Evolutionary conservation across 2,797 vertebrate genomes (phyloP), one percentile per base, ranked within the genome.

Genomic region (Heliangelus exortis): DNA sequence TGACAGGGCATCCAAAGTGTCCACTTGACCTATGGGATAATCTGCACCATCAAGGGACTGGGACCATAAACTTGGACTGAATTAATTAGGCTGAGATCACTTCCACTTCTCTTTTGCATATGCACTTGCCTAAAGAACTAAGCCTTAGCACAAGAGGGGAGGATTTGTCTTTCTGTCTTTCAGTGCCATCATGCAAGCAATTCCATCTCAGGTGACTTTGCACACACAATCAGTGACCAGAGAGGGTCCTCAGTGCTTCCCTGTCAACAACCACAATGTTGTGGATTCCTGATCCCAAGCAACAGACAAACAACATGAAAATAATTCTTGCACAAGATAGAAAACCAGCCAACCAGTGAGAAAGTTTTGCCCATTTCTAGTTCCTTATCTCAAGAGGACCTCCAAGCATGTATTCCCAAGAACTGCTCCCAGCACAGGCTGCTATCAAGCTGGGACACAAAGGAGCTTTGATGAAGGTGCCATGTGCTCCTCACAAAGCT

Each of bases 201-300:
- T 14, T 15, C 25, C 8, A 23, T 10, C 12, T 28, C 20, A 57
- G 68, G 50, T 8, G 18, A 20, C 57, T 67, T 53, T 68, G 50
- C 17, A 25, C 20, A 43, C 45, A 83, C 12, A 53, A 26, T 21
- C 5, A 58, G 28, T 4, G 25, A 33, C 10, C 29, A 51, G 31
- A 41, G 29, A 25, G 39, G 22, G 5, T 10, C 39, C 43, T 72
- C 50, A 0, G 0, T 13, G 7, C 3, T 71, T 6, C 4, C 13
- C 9, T 50, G 17, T 16, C 26, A 41, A 23, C 23, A 41, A 1
- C 25, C 15, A 47, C 4, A 22, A 33, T 14, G 34, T 2, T 43
- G 6, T 17, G 82, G 12, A 20, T 36, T 58, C 10, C 18, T 22
- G 25, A 1, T 50, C 41, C 23, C 0, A 2, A 72, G 11, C 15